Conservation (phyloP, 2,888 invertebrate species). For the Cylloceria caligata region DNA sequence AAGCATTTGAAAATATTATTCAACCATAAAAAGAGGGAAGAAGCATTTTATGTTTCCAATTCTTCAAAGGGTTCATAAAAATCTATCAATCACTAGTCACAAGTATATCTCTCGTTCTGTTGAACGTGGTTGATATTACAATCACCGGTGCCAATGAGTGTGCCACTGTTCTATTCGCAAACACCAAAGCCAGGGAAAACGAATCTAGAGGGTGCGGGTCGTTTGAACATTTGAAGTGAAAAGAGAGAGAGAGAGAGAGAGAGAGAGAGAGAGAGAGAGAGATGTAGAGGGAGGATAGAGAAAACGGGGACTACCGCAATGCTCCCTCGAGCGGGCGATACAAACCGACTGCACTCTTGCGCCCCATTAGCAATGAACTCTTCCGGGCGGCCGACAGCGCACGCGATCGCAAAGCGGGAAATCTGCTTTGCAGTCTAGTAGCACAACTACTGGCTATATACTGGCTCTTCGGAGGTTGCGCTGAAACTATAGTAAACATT, state of each 20-base stretch:
- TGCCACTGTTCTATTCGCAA: not conserved
- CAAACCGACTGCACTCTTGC: constrained; percentile 60
- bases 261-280: constrained; percentile 10
- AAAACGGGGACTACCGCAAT: not conserved
- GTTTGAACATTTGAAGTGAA: too few species aligned
- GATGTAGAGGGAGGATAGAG: constrained; percentile 2
- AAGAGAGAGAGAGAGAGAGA: not conserved
- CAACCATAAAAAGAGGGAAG: not conserved
- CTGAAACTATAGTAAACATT: not conserved
- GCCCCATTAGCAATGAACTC: constrained; percentile 71
- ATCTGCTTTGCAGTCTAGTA: constrained; percentile 2
- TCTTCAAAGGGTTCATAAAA: not conserved
- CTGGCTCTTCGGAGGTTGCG: not conserved
- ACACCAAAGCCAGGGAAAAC: not conserved
- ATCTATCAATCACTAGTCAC: not conserved
- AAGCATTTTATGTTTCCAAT: not conserved
- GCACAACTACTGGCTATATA: not conserved
- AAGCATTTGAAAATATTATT: not conserved
- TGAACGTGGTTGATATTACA: not conserved
- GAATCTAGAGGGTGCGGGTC: not conserved
- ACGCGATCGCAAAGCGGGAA: constrained; percentile 55
- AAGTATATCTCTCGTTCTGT: not conserved
- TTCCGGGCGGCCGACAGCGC: constrained; percentile 61
- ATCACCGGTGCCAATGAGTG: constrained; percentile 2
- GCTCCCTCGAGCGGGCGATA: constrained; percentile 54